phyloP scores from a whole-genome alignment of 1,140 invertebrate genomes.

The Procambarus clarkii region DNA sequence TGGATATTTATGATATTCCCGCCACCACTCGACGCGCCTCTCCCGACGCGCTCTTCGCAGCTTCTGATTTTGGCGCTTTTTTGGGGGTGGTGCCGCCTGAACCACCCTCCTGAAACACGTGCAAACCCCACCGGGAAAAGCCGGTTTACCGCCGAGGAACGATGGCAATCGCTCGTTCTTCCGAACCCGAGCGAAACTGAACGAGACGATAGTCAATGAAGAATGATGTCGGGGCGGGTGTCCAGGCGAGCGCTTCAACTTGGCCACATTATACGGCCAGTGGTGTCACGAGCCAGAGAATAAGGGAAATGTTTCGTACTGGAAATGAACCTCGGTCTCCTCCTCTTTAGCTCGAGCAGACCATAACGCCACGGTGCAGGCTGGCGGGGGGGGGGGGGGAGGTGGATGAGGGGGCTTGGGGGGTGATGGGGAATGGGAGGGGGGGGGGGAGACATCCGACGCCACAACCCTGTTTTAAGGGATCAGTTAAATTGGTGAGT shows the following conservation, averaged over 20 bases:
- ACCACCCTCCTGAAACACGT: neutral
- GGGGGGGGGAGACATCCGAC: too few relatives aligned
- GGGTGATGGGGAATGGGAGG: neutral
- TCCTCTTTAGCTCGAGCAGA: constrained; percentile 31
- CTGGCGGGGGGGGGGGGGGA: too few relatives aligned
- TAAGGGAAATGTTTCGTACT: constrained; percentile 62
- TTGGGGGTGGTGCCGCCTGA: neutral
- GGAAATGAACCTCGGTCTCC: constrained; percentile 58
- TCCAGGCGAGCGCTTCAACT: constrained; percentile 52
- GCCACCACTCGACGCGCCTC: neutral
- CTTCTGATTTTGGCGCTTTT: neutral
- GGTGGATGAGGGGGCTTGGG: too few relatives aligned
- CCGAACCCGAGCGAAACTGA: constrained; percentile 39
- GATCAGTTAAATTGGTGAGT: constrained; percentile 23
- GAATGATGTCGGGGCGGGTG: constrained; percentile 34
- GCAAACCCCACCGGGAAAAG: neutral
- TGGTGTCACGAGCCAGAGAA: constrained; percentile 63
- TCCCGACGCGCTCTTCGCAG: neutral
- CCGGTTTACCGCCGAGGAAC: neutral
- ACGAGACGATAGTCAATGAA: constrained; percentile 63
- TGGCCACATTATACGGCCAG: constrained; percentile 61
- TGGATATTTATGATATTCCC: constrained; percentile 45
- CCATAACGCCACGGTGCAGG: constrained; percentile 39
- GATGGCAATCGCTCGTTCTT: neutral
- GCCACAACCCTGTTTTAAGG: constrained; percentile 5